Base-by-base conservation (phyloP, 64 coral and sea anemone genomes). In the Pocillopora verrucosa region DNA sequence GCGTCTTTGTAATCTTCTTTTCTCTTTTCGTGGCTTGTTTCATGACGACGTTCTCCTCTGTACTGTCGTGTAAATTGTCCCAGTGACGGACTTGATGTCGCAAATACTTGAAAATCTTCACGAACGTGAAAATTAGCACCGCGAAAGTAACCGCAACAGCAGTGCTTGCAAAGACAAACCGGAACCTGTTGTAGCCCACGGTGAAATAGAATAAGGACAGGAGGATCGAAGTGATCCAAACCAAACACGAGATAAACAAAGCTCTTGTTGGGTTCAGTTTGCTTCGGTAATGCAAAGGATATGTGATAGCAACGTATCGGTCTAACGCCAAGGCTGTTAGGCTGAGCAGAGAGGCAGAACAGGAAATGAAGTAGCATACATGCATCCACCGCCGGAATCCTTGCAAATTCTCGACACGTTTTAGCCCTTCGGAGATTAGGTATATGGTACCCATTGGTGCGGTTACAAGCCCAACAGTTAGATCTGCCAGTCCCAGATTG, bases 341-440 rank as follows among this genome's bases (percentile, higher is more conserved):
- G n/a, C 96, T 98, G 34, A 98, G 80, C 25, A 98, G 64, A 16
- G 96, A 98, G 0, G 96, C 96, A 15, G 96, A 94, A 38, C 89
- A 90, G 0, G 92, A 90, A 24, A 94, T 94, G 38, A 98, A 98
- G 57, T 92, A 98, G 0, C 82, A 91, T 11, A 94, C 89, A 58
- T 90, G 92, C 76, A 94, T 82, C 5, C 59, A 41, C 14, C 51
- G 14, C 34, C 72, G 56, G 15, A 30, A 60, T 5, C 34, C 58
- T 34, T 76, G 68, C 41, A 45, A 45, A 45, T 45, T 45, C 4
- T 36, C 61, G 16, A 63, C 37, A 7, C 63, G 41, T 19, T 69
- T 77, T 13, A 87, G 80, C 10, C 91, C 82, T 68, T 93, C 87
- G 17, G 65, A 82, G 34, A 88, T 85, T 20, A 93, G 87, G 63